phyloP scores from a whole-genome alignment of 2,888 invertebrate species.

The Eretmocerus hayati region DNA sequence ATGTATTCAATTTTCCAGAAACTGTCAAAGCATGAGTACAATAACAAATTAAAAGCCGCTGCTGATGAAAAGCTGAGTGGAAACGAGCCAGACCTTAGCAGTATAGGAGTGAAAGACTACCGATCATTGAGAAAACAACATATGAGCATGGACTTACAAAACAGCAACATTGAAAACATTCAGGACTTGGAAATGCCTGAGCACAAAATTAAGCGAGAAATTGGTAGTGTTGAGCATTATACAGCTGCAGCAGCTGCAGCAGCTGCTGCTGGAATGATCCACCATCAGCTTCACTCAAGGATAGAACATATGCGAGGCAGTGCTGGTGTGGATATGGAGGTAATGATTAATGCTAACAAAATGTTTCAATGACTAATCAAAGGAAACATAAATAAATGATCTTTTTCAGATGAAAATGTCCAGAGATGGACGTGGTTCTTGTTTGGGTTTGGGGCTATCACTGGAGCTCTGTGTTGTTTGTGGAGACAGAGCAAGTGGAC shows the following conservation, averaged over 20 bases:
- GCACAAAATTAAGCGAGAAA: conserved; percentile 39
- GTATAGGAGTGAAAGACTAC: conserved; percentile 19
- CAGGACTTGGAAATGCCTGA: conserved; percentile 38
- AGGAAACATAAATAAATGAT: not conserved
- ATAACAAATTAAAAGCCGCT: conserved; percentile 13
- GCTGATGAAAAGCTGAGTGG: conserved; percentile 18
- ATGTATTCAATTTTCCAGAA: conserved; percentile 4
- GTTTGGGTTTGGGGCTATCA: conserved; percentile 54
- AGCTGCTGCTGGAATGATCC: conserved; percentile 33
- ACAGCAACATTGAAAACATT: conserved; percentile 35
- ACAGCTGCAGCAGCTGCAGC: conserved; percentile 26
- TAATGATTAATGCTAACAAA: not conserved
- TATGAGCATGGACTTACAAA: conserved; percentile 27
- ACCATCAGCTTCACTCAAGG: conserved; percentile 35
- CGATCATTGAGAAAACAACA: conserved; percentile 19
- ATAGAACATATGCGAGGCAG: conserved; percentile 37
- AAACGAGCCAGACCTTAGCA: conserved; percentile 14
- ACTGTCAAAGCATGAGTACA: conserved; percentile 13
- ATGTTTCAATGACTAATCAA: no score
- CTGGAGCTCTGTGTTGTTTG: conserved; percentile 90
- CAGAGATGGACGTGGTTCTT: conserved; percentile 42
- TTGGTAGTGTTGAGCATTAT: conserved; percentile 36
- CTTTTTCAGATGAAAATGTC: conserved; percentile 41
- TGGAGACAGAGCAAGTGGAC: conserved; percentile 90
- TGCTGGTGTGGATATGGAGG: conserved; percentile 38